These are phyloP conservation scores for Alectura lathami DNA, from an alignment of 2,113 vertebrate species.

Conservation along the genomic window DNA sequence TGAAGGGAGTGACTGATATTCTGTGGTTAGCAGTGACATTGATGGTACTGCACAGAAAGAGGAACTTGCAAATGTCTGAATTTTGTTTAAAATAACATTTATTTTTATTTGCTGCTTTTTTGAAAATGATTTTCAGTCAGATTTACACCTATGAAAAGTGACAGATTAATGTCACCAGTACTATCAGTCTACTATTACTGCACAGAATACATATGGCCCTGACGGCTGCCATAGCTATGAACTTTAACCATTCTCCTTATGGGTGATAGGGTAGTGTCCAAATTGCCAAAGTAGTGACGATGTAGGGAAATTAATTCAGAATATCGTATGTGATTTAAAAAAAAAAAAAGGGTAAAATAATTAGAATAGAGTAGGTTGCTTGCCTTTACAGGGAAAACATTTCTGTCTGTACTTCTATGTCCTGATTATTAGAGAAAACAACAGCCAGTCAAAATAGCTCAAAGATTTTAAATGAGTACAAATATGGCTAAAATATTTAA, in stretches of 20 bases:
- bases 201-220: not conserved
- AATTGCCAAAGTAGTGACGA: not conserved
- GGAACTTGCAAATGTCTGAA: not conserved
- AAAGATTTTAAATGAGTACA: not conserved
- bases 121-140: conserved; percentile 8
- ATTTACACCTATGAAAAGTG: not conserved
- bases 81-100: conserved; percentile 27
- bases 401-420: not conserved
- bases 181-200: not conserved
- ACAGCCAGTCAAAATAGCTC: not conserved
- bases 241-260: not conserved
- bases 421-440: not conserved
- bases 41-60: not conserved
- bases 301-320: not conserved
- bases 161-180: conserved; percentile 1
- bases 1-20: not conserved
- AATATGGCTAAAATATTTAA: not conserved
- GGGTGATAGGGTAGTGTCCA: not conserved
- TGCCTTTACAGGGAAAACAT: not conserved
- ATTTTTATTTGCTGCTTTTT: not conserved
- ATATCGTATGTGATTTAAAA: not conserved
- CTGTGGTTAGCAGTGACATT: not conserved
- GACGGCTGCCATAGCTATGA: not conserved
- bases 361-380: not conserved
- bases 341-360: not conserved